Evolutionary conservation across 92 coral and sea anemone species (phyloP), one percentile per base, ranked within the genome.

Genomic region (Porites rus): DNA sequence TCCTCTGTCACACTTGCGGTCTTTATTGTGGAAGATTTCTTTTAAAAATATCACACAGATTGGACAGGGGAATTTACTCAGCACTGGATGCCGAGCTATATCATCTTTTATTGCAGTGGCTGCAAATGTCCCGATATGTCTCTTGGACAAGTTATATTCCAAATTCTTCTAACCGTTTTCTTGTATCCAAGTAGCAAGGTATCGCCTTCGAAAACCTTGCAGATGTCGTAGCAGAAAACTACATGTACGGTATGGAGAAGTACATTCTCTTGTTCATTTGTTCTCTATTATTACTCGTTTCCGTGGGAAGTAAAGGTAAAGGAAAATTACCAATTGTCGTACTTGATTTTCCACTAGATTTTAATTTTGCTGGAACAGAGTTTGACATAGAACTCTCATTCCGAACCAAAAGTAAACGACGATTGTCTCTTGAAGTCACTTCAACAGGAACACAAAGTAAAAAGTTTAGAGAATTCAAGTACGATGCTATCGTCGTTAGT

Each of bases 371-470:
- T 3, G 79, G 51, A 38, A 73, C 84, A 38, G 82, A 88, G 18
- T 94, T 94, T 72, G 74, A 82, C 68, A 78, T 92, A 17, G 83
- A 65, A 52, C 77, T 94, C 9, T 85, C 88, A 8, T 94, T 87
- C 90, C 77, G 91, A 68, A 84, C 92, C 17, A 92, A 82, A 73
- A 88, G 87, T 50, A 77, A 89, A 68, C 84, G 99, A 73, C 75
- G 90, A 63, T 71, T 97, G 14, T 72, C 93, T 25, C 69, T 93
- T 63, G 97, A 97, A 28, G 72, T 95, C 25, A 69, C 82, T 63
- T 90, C 99, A 18, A 70, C 82, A 56, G 96, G 96, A 63, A 77
- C 84, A 78, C 93, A 83, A 64, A 69, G 80, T 31, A 53, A 24
- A 10, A 71, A 93, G 78, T 65, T 77, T 11, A 80, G 63, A 65